Evolutionary conservation across 1,140 invertebrate genomes (phyloP).

Genomic region (Micrasema longulum): DNA sequence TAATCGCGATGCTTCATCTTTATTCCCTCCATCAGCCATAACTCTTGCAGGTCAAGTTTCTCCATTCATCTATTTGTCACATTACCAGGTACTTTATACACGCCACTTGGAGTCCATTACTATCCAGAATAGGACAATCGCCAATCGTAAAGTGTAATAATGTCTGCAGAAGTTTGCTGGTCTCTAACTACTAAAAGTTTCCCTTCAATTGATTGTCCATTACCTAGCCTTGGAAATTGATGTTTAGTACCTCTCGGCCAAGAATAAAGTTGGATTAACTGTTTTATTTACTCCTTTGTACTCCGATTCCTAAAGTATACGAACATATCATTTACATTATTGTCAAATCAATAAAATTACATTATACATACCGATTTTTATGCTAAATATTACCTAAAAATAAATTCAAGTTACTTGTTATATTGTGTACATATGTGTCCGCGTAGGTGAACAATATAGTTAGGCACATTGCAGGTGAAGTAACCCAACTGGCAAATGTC

Average conservation of each 20-base stretch:
- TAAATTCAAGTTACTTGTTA: too few relatives aligned
- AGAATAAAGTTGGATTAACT: too few relatives aligned
- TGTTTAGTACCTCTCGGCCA: background rate
- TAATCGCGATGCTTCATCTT: background rate
- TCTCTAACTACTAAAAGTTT: slow-evolving; percentile 44
- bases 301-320: too few relatives aligned
- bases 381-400: too few relatives aligned
- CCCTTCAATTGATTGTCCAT: slow-evolving; percentile 36
- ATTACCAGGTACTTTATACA: slow-evolving; percentile 32
- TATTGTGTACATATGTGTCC: too few relatives aligned
- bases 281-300: too few relatives aligned
- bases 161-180: slow-evolving; percentile 46
- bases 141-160: slow-evolving; percentile 51
- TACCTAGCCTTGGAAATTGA: background rate
- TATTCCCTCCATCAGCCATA: background rate
- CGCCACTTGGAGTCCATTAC: slow-evolving; percentile 20
- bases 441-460: too few relatives aligned
- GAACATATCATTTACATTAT: too few relatives aligned
- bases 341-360: too few relatives aligned
- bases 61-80: background rate
- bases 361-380: too few relatives aligned
- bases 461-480: too few relatives aligned
- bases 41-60: background rate
- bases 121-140: slow-evolving; percentile 30
- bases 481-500: too few relatives aligned